Base-by-base conservation (phyloP, 2,797 vertebrate genomes). In the Lutjanus argentimaculatus region DNA sequence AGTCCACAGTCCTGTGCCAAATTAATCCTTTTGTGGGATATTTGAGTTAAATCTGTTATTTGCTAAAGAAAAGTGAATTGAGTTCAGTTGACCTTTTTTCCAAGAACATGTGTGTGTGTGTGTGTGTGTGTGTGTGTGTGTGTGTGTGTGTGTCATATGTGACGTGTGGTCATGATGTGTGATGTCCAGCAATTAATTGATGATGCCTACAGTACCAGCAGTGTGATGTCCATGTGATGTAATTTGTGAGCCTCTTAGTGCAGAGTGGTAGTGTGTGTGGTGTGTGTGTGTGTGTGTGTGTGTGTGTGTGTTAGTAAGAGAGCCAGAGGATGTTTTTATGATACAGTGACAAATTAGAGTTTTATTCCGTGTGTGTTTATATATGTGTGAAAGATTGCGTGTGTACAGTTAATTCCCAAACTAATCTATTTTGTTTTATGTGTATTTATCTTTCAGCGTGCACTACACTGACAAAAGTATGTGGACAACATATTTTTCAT, bases 261-360 rank as follows among this genome's bases (percentile, higher is more conserved):
- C 11, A 40, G 62, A n/a, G n/a, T n/a, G n/a, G n/a, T n/a, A n/a
- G 25, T 25, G 25, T 25, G 25, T 25, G 25, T 25, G 25, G 25
- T 25, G 25, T 25, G 25, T 25, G 84, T 90, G 83, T 85, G 67
- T 84, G 79, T 64, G 30, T 36, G 30, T 36, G 30, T 36, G 30
- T 36, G 30, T 36, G 30, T 36, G 30, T 36, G 30, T 36, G 30
- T 36, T 2, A 2, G 30, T 36, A 6, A 36, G 30, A 21, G 55
- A 72, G 77, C 79, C 88, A 48, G 42, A 70, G 72, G 85, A 57
- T 1, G 0, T 36, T 69, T 85, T 80, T 61, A 67, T 75, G 57
- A 59, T 49, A 71, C 51, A 72, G 51, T 45, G 58, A 77, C 72
- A 79, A 70, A 82, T 62, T 4, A n/a, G 46, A 48, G 36, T n/a